Conservation (phyloP, 2,888 invertebrate genomes). For the Automeris io region DNA sequence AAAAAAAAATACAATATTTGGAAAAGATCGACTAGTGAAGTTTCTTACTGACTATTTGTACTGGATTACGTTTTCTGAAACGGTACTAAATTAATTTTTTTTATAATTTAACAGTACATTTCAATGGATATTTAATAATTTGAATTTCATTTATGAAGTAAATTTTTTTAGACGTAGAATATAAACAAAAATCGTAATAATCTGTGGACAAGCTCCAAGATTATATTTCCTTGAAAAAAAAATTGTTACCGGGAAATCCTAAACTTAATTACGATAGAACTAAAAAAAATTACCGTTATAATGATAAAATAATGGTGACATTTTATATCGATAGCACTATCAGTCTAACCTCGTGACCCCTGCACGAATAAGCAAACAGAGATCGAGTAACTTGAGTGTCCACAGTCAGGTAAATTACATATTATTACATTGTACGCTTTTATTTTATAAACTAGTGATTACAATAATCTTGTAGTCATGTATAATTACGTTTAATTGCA, state of each 20-base stretch:
- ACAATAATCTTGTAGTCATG: background rate
- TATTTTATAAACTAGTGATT: background rate
- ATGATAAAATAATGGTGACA: constrained; percentile 12
- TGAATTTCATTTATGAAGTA: no score
- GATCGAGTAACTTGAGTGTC: constrained; percentile 40
- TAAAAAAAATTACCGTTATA: background rate
- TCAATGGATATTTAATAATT: no score
- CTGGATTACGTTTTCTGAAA: no score
- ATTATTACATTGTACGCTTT: constrained; percentile 2
- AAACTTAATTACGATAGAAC: background rate
- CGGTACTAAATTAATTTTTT: no score
- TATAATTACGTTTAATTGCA: background rate
- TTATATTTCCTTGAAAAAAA: no score
- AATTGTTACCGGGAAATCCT: constrained; percentile 3
- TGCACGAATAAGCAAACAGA: constrained; percentile 55
- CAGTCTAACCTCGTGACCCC: constrained; percentile 69
- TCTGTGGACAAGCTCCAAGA: no score
- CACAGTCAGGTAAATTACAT: constrained; percentile 16
- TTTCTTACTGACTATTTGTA: no score
- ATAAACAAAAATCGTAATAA: no score
- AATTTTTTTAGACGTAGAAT: no score
- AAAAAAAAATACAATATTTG: no score
- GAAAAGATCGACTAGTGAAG: no score
- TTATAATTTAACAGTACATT: no score
- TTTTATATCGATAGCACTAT: constrained; percentile 43